Conservation (phyloP, 2,888 invertebrate species). For the Hedychridium roseum region DNA sequence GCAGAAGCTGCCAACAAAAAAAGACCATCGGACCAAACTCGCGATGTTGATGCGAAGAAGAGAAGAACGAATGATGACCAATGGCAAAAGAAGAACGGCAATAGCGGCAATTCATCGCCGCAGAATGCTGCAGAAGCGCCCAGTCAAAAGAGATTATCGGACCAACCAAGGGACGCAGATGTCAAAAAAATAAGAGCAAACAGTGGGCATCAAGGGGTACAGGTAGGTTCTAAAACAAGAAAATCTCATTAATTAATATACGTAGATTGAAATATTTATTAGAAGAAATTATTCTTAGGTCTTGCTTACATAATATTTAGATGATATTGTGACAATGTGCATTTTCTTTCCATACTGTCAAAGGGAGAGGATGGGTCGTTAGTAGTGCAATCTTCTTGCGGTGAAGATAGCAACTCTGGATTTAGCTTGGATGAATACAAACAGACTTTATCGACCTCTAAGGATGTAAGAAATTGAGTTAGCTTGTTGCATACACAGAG, state of each 20-base stretch:
- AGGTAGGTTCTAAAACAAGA: conserved; percentile 26
- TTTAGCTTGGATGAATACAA: conserved; percentile 59
- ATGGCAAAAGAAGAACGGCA: conserved; percentile 32
- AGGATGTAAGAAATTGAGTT: conserved; percentile 56
- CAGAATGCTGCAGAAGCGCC: conserved; percentile 39
- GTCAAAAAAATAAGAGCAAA: conserved; percentile 45
- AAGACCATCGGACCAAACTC: conserved; percentile 45
- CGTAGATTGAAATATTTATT: no score
- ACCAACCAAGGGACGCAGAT: conserved; percentile 35
- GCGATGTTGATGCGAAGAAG: conserved; percentile 43
- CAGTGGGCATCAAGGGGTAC: conserved; percentile 45
- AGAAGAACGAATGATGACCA: conserved; percentile 30
- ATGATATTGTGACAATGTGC: neutral
- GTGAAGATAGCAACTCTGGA: conserved; percentile 59
- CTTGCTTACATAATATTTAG: no score
- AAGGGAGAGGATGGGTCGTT: conserved; percentile 52
- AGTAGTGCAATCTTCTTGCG: conserved; percentile 53
- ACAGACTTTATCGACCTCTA: conserved; percentile 50
- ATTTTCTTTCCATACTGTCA: conserved; percentile 16
- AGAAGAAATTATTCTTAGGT: no score
- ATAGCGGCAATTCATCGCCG: conserved; percentile 45
- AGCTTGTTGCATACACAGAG: no score
- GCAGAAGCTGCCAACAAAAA: conserved; percentile 38
- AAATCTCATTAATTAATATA: neutral
- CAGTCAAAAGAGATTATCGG: conserved; percentile 46